Percentiles rank a stretch among this genome's conserved stretches.
These are phyloP conservation scores for Teinopalpus imperialis DNA, from an alignment of 2,888 invertebrate genomes.

Conservation along the genomic window DNA sequence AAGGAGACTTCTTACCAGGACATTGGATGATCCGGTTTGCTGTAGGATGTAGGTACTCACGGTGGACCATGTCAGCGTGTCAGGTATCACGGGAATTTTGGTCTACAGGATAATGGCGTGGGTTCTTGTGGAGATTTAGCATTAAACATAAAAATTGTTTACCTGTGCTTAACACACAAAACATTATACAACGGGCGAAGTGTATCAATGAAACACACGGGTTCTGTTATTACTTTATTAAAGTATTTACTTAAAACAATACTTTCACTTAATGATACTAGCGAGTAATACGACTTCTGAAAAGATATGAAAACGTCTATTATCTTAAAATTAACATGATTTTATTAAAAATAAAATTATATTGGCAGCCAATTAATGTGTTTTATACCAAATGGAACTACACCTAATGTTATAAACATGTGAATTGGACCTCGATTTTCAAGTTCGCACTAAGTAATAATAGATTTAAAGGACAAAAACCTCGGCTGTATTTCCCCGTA, in stretches of 20 bases:
- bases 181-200: conserved; percentile 26
- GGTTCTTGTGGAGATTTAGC: conserved; percentile 73
- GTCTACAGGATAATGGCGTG: conserved; percentile 74
- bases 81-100: conserved; percentile 75
- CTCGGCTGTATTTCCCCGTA: conserved; percentile 34
- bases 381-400: conserved; percentile 60
- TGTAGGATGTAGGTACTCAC: conserved; percentile 77
- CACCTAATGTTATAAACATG: conserved; percentile 64
- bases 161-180: conserved; percentile 33
- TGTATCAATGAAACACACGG: conserved; percentile 40
- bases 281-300: conserved; percentile 74
- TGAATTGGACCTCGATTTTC: conserved; percentile 78
- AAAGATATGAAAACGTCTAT: conserved; percentile 67
- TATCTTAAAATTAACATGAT: conserved; percentile 76
- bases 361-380: conserved; percentile 53
- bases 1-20: conserved; percentile 80
- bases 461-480: conserved; percentile 47
- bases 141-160: conserved; percentile 36
- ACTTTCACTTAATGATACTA: conserved; percentile 77
- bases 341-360: conserved; percentile 64
- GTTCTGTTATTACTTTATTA: conserved; percentile 68
- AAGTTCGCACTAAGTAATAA: conserved; percentile 71
- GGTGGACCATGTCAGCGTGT: conserved; percentile 66
- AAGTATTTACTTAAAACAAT: conserved; percentile 73
- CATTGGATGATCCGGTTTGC: conserved; percentile 75